Conservation (phyloP, 1,140 invertebrate genomes). For the Drosophila trapezifrons region DNA sequence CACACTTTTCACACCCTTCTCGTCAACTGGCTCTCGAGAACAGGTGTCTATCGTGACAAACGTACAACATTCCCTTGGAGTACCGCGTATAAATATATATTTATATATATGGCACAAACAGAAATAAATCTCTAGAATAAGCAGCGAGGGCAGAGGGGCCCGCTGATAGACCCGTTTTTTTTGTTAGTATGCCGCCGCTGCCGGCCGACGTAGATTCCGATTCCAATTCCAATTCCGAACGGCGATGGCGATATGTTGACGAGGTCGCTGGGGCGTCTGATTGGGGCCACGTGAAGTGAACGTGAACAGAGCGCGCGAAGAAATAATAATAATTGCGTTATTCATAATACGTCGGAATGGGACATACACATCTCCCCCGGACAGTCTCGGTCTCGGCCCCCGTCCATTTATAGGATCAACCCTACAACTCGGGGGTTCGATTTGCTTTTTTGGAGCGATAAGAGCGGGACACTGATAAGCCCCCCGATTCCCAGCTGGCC, state of each 20-base stretch:
- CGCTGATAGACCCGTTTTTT: slow-evolving; percentile 47
- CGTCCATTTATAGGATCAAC: slow-evolving; percentile 44
- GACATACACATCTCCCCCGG: slow-evolving; percentile 40
- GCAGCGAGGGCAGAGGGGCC: slow-evolving; percentile 7
- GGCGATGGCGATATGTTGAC: slow-evolving; percentile 36
- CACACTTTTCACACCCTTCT: slow-evolving; percentile 29
- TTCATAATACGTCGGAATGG: slow-evolving; percentile 39
- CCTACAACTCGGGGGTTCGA: slow-evolving; percentile 42
- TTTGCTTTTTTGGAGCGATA: slow-evolving; percentile 33
- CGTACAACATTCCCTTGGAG: slow-evolving; percentile 31
- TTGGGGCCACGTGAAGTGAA: slow-evolving; percentile 72
- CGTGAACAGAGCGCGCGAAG: slow-evolving; percentile 61
- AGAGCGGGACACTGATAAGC: slow-evolving; percentile 45
- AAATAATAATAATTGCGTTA: slow-evolving; percentile 53
- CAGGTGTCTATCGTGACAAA: slow-evolving; percentile 31
- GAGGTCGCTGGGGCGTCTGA: slow-evolving; percentile 68
- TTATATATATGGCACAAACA: slow-evolving; percentile 50
- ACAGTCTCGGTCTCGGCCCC: slow-evolving; percentile 22
- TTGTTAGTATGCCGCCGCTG: slow-evolving; percentile 28
- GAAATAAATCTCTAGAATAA: slow-evolving; percentile 66
- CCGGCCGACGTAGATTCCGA: slow-evolving; percentile 46
- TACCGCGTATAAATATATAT: slow-evolving; percentile 33
- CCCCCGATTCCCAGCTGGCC: slow-evolving; percentile 54
- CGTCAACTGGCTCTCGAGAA: slow-evolving; percentile 13
- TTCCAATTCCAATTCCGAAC: slow-evolving; percentile 40